Conservation (phyloP, 1,140 invertebrate genomes). For the Tetramorium alpestre region DNA sequence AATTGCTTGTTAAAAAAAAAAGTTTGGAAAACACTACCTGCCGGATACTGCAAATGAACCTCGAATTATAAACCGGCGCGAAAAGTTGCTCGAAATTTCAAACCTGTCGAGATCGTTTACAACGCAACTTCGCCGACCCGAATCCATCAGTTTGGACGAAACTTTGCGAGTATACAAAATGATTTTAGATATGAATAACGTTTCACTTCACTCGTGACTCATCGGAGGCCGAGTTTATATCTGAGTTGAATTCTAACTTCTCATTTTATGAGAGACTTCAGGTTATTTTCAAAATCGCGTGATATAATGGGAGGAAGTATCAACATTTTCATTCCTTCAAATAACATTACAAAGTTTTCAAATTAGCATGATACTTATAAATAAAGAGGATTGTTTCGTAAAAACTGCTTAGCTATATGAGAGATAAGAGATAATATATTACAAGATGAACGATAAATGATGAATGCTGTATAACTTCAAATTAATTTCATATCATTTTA, state of each 20-base stretch:
- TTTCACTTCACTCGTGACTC: neutral
- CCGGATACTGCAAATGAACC: constrained; percentile 40
- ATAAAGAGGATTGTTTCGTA: neutral
- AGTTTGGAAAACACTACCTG: constrained; percentile 6
- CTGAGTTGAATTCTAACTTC: neutral
- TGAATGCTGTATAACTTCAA: neutral
- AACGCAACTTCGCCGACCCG: neutral
- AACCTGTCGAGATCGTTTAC: constrained; percentile 13
- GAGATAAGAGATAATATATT: neutral
- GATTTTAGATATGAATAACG: constrained; percentile 30
- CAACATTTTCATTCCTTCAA: neutral
- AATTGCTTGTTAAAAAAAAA: neutral
- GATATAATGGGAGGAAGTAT: neutral
- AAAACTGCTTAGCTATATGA: neutral
- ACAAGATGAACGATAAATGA: neutral
- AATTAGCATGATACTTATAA: neutral
- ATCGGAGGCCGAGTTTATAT: neutral
- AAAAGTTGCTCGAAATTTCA: constrained; percentile 45
- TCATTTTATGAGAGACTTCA: neutral
- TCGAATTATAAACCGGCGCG: constrained; percentile 39
- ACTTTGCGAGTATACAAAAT: neutral
- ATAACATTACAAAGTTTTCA: neutral
- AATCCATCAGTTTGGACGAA: constrained; percentile 28
- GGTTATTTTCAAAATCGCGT: constrained; percentile 16
- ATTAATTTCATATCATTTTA: constrained; percentile 6